These are phyloP conservation scores for Parnassius mnemosyne DNA, from an alignment of 2,888 invertebrate species.

Conservation along the genomic window DNA sequence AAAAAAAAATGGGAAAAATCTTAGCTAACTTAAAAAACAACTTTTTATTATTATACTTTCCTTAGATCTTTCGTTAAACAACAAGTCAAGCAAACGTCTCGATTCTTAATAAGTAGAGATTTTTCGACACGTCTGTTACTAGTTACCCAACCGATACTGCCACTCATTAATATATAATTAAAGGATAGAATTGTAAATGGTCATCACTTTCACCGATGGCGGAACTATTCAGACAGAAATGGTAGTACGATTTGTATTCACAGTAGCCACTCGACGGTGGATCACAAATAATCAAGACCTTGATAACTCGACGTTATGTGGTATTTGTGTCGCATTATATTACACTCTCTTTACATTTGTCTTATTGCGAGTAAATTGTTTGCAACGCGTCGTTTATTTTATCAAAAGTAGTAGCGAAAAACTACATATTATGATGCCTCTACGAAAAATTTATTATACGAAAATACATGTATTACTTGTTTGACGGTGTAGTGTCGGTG, in stretches of 20 bases:
- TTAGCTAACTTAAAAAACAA: no score
- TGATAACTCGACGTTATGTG: slow-evolving; percentile 43
- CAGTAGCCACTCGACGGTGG: slow-evolving; percentile 38
- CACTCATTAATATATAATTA: slow-evolving; percentile 47
- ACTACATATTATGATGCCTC: no score
- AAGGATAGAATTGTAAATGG: slow-evolving; percentile 41
- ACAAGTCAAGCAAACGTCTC: not conserved
- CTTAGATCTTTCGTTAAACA: not conserved
- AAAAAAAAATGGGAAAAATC: no score
- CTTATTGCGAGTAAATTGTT: not conserved
- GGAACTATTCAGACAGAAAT: slow-evolving; percentile 35
- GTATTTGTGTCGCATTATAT: slow-evolving; percentile 46
- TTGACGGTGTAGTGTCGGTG: no score
- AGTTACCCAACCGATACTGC: slow-evolving; percentile 22
- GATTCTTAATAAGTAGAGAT: slow-evolving; percentile 22
- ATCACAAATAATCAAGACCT: slow-evolving; percentile 54
- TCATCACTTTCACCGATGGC: slow-evolving; percentile 42
- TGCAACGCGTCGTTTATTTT: no score
- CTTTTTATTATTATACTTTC: no score
- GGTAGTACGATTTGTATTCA: slow-evolving; percentile 54
- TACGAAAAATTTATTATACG: no score
- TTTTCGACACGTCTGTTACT: slow-evolving; percentile 2
- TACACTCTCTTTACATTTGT: slow-evolving; percentile 7
- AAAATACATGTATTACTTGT: no score
- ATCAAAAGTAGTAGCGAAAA: no score